These are phyloP conservation scores for Linepithema humile DNA, from an alignment of 1,140 invertebrate species.

Conservation along the genomic window DNA sequence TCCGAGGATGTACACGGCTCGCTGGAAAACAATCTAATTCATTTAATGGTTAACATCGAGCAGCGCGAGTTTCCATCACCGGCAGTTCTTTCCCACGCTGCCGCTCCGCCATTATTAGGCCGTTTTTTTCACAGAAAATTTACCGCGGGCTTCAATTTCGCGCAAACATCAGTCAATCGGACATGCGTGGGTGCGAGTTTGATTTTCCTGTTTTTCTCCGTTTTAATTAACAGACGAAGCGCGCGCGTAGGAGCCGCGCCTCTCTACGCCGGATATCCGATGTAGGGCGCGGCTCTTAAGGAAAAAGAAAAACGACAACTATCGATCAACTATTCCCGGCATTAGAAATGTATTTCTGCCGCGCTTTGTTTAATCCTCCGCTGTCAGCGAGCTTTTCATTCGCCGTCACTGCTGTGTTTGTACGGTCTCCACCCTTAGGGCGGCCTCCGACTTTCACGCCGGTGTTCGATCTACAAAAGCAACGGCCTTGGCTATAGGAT, in stretches of 20 bases:
- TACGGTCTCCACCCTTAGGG: slow-evolving; percentile 19
- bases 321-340: slow-evolving; percentile 37
- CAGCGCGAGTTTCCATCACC: not conserved
- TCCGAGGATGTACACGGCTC: not conserved
- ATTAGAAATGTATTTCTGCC: slow-evolving; percentile 49
- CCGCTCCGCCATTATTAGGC: slow-evolving; percentile 18
- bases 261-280: slow-evolving; percentile 7
- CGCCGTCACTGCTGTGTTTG: slow-evolving; percentile 19
- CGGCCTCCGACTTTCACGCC: slow-evolving; percentile 31
- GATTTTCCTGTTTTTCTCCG: slow-evolving; percentile 20
- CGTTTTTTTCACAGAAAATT: not conserved
- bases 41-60: slow-evolving; percentile 1
- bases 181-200: not conserved
- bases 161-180: slow-evolving; percentile 13
- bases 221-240: slow-evolving; percentile 35
- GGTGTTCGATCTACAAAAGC: slow-evolving; percentile 52
- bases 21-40: slow-evolving; percentile 4
- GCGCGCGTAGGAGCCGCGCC: slow-evolving; percentile 7
- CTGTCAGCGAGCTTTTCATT: slow-evolving; percentile 6
- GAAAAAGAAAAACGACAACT: not conserved
- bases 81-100: not conserved
- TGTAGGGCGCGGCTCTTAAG: not conserved
- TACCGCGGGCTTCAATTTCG: not conserved
- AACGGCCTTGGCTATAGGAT: slow-evolving; percentile 9
- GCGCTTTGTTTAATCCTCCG: slow-evolving; percentile 51